Evolutionary conservation across 2,113 vertebrate genomes (phyloP).

Genomic region (Salvelinus alpinus): DNA sequence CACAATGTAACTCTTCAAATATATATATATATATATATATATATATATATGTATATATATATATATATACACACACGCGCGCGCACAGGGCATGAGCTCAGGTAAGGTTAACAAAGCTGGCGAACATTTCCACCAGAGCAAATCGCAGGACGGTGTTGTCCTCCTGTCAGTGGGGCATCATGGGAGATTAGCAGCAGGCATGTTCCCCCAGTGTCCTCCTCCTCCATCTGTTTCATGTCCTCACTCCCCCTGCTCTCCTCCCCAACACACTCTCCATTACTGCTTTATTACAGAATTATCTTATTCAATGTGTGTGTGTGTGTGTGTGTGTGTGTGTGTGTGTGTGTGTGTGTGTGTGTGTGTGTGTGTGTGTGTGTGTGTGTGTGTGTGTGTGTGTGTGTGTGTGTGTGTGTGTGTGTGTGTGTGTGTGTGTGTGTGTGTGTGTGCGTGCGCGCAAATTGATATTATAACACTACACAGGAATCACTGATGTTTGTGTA

Average conservation of each 20-base stretch:
- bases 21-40: not conserved
- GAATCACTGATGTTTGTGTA: too few species aligned
- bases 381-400: too few species aligned
- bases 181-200: conserved; percentile 16
- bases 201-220: not conserved
- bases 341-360: too few species aligned
- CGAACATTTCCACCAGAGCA: not conserved
- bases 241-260: not conserved
- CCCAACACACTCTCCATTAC: not conserved
- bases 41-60: too few species aligned
- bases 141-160: not conserved
- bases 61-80: too few species aligned
- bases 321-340: too few species aligned
- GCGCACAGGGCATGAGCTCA: not conserved
- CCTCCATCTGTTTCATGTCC: conserved; percentile 14
- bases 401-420: too few species aligned
- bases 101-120: conserved; percentile 1
- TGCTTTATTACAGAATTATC: not conserved
- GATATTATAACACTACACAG: too few species aligned
- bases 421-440: too few species aligned
- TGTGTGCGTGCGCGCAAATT: too few species aligned
- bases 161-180: conserved; percentile 11
- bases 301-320: too few species aligned
- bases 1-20: not conserved
- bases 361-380: too few species aligned